A percentile compares a stretch with the other conserved stretches of the same genome.
These are phyloP conservation scores for Remorina albescens DNA, from an alignment of 2,797 vertebrate genomes.

Conservation along the genomic window DNA sequence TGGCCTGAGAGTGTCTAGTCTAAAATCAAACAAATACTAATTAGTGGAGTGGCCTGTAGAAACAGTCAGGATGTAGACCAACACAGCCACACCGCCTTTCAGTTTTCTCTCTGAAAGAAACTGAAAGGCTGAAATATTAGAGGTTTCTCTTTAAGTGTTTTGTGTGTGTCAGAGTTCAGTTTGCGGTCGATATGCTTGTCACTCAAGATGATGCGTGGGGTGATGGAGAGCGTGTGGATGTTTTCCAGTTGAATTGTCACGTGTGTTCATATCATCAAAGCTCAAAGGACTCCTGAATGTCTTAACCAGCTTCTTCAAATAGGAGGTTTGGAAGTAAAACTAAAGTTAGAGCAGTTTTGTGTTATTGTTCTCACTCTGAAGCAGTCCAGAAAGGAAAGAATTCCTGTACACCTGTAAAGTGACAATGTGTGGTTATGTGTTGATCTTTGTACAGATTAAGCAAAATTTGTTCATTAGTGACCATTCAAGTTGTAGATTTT, in stretches of 20 bases:
- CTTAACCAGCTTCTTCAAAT: neutral
- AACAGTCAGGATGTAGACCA: constrained; percentile 18
- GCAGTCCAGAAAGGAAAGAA: no score
- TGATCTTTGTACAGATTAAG: neutral
- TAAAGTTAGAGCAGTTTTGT: neutral
- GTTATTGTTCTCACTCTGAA: neutral
- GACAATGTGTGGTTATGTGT: neutral
- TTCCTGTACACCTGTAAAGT: neutral
- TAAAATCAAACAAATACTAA: constrained; percentile 6
- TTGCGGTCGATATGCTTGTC: constrained; percentile 49
- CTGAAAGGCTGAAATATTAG: constrained; percentile 55
- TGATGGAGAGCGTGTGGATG: constrained; percentile 25
- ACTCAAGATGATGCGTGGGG: constrained; percentile 42
- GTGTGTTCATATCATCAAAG: constrained; percentile 1
- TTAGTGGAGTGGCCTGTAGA: constrained; percentile 11
- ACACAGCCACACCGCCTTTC: constrained; percentile 9
- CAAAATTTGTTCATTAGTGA: neutral
- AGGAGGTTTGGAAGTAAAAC: neutral
- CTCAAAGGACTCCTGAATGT: constrained; percentile 1
- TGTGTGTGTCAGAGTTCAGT: constrained; percentile 39
- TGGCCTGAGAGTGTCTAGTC: constrained; percentile 16
- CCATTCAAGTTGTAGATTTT: neutral
- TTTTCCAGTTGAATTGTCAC: constrained; percentile 11
- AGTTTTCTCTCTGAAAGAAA: constrained; percentile 24
- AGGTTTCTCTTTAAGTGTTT: constrained; percentile 41